Conservation (phyloP, 2,113 vertebrate genomes). For the Dicaeum eximium region DNA sequence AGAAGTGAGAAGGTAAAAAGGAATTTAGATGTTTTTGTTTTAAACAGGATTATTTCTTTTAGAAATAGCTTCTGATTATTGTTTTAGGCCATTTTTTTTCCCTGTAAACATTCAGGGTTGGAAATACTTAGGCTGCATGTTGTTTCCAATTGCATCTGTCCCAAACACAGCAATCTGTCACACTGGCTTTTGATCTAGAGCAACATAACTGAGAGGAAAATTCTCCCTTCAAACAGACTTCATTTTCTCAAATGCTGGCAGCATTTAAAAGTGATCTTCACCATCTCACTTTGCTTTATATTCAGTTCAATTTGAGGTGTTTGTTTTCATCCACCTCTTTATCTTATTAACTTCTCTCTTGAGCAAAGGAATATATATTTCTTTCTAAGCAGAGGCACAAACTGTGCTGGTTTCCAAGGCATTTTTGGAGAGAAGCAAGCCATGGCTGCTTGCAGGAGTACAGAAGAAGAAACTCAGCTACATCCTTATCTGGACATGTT, state of each 20-base stretch:
- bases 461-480: background rate
- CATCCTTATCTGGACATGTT: background rate
- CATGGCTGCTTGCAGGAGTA: background rate
- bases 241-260: background rate
- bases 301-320: slow-evolving; percentile 20
- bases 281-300: slow-evolving; percentile 4
- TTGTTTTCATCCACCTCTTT: slow-evolving; percentile 8
- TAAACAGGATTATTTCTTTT: background rate
- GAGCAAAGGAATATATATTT: slow-evolving; percentile 21
- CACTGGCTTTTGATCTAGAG: slow-evolving; percentile 18
- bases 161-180: background rate
- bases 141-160: slow-evolving; percentile 11
- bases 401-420: background rate
- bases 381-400: background rate
- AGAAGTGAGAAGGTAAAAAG: background rate
- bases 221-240: slow-evolving; percentile 4
- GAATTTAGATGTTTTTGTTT: background rate
- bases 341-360: slow-evolving; percentile 29
- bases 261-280: background rate
- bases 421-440: background rate
- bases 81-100: background rate
- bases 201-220: slow-evolving; percentile 2
- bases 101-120: background rate
- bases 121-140: background rate
- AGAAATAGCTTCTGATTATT: background rate